These are phyloP conservation scores for Phoxinus phoxinus DNA, from an alignment of 2,113 vertebrate genomes.

Conservation along the genomic window DNA sequence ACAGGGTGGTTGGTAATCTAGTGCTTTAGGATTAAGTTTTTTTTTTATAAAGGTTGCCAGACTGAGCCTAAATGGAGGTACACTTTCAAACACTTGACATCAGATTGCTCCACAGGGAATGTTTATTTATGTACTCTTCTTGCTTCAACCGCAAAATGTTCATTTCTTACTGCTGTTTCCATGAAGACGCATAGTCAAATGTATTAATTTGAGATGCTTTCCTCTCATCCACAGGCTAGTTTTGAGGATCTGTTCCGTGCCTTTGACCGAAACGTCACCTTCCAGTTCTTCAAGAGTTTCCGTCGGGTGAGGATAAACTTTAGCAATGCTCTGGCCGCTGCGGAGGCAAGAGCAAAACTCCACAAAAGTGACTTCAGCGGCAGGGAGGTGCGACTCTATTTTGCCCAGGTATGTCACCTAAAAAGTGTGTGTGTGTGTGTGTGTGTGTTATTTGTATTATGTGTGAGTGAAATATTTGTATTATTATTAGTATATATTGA, in stretches of 20 bases:
- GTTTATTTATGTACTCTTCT: not conserved
- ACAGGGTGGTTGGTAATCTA: not conserved
- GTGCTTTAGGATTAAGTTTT: not conserved
- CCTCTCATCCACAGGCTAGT: conserved; percentile 77
- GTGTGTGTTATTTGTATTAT: too few relatives aligned
- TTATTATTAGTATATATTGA: too few relatives aligned
- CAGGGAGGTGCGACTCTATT: conserved; percentile 92
- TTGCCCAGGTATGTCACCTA: conserved; percentile 86
- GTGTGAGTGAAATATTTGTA: not conserved
- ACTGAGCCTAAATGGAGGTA: not conserved
- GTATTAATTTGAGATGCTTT: not conserved
- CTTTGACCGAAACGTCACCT: conserved; percentile 87
- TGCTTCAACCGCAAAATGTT: not conserved
- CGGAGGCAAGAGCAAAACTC: conserved; percentile 86
- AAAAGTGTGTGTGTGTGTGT: too few relatives aligned
- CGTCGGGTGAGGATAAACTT: conserved; percentile 92
- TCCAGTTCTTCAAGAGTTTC: conserved; percentile 98
- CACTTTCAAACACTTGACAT: not conserved
- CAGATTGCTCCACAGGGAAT: not conserved
- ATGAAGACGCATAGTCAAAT: not conserved
- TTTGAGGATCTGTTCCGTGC: conserved; percentile 91
- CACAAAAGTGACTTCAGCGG: conserved; percentile 93
- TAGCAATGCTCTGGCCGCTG: conserved; percentile 86
- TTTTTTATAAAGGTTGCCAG: not conserved
- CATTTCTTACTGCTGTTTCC: not conserved